Conservation (phyloP, 2,113 vertebrate genomes). For the Tylochromis polylepis region DNA sequence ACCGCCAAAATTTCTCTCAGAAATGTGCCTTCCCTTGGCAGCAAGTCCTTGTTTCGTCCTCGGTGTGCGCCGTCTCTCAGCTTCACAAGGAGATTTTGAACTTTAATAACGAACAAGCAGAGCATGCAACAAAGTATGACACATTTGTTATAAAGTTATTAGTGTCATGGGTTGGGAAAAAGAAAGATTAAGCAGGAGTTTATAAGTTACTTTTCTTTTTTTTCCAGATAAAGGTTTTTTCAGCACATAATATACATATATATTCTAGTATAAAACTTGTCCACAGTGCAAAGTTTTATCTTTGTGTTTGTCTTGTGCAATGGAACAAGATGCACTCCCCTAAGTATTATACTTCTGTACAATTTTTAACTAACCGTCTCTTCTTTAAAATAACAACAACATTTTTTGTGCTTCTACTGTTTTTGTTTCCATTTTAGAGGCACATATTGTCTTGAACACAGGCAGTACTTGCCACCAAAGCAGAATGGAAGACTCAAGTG, state of each 20-base stretch:
- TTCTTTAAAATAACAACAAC: background rate
- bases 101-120: constrained; percentile 5
- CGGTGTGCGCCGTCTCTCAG: background rate
- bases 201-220: background rate
- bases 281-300: background rate
- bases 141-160: background rate
- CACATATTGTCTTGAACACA: background rate
- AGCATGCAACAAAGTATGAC: background rate
- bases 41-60: constrained; percentile 20
- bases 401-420: background rate
- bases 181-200: background rate
- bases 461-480: background rate
- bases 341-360: fast-evolving
- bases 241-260: fast-evolving
- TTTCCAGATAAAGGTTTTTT: background rate
- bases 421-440: background rate
- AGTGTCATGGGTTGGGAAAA: background rate
- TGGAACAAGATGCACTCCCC: background rate
- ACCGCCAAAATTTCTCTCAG: background rate
- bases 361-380: fast-evolving
- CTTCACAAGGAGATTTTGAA: background rate
- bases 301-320: background rate
- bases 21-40: constrained; percentile 1
- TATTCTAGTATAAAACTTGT: background rate
- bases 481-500: background rate